These are phyloP conservation scores for Clarias magur DNA, from an alignment of 2,113 vertebrate species.

Conservation along the genomic window DNA sequence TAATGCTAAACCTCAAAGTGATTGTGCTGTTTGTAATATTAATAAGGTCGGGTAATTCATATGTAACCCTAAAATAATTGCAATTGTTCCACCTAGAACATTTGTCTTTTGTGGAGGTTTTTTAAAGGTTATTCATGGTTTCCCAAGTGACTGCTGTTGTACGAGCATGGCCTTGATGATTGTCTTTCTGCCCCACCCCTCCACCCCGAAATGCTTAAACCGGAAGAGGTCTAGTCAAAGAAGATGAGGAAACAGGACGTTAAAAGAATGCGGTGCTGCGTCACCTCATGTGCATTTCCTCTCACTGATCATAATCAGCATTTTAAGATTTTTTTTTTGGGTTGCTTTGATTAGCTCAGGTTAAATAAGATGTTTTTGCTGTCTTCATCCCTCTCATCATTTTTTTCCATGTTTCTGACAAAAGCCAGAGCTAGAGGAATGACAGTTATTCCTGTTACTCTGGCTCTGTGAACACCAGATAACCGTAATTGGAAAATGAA, in stretches of 20 bases:
- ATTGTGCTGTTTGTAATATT: no score
- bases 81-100: neutral
- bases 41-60: neutral
- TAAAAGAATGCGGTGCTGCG: conserved; percentile 5
- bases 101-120: neutral
- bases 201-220: neutral
- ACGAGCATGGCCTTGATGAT: neutral
- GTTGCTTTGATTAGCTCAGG: neutral
- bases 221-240: conserved; percentile 18
- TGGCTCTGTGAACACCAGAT: neutral
- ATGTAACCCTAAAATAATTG: neutral
- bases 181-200: neutral
- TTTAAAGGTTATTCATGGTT: neutral
- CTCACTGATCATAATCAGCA: neutral
- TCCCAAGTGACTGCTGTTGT: neutral
- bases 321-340: no score
- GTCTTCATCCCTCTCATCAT: neutral
- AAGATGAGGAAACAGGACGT: conserved; percentile 40
- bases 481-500: neutral
- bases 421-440: conserved; percentile 6
- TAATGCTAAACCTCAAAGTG: neutral
- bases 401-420: conserved; percentile 9
- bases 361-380: neutral
- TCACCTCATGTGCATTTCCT: conserved; percentile 1
- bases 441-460: neutral